A percentile compares a stretch with the other conserved stretches of the same genome.
phyloP scores from a whole-genome alignment of 2,797 vertebrate species.

The Neosilurus hyrtlii region DNA sequence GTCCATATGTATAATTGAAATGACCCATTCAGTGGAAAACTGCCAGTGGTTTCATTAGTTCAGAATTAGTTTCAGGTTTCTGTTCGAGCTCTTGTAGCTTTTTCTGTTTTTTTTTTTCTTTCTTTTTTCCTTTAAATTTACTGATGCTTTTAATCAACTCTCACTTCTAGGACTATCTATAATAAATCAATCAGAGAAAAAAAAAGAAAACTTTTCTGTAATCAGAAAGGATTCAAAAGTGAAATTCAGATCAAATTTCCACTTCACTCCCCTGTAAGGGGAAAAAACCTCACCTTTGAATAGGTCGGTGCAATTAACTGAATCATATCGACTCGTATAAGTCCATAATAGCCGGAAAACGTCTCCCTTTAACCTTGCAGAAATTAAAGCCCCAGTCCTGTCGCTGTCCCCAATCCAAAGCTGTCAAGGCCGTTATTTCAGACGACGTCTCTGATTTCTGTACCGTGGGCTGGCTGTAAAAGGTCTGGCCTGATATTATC shows the following conservation, averaged over 20 bases:
- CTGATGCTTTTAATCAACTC: constrained; percentile 16
- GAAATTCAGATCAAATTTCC: not conserved
- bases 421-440: not conserved
- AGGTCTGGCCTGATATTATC: constrained; percentile 13
- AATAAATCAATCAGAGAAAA: not conserved
- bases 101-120: not conserved
- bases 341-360: not conserved
- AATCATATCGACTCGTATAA: not conserved
- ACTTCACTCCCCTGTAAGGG: not conserved
- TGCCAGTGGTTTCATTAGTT: constrained; percentile 23
- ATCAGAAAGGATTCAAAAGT: not conserved
- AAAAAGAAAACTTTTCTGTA: not conserved
- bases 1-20: constrained; percentile 25
- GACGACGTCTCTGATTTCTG: constrained; percentile 14
- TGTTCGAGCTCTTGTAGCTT: not conserved
- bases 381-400: constrained; percentile 22
- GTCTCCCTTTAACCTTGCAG: constrained; percentile 23
- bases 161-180: not conserved
- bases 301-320: constrained; percentile 24
- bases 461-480: not conserved
- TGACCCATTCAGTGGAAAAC: constrained; percentile 22
- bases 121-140: too few species aligned
- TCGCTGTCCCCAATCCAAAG: constrained; percentile 9
- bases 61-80: constrained; percentile 16
- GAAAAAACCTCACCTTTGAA: not conserved